Base-by-base conservation (phyloP, 1,140 invertebrate genomes). In the Apolygus lucorum region DNA sequence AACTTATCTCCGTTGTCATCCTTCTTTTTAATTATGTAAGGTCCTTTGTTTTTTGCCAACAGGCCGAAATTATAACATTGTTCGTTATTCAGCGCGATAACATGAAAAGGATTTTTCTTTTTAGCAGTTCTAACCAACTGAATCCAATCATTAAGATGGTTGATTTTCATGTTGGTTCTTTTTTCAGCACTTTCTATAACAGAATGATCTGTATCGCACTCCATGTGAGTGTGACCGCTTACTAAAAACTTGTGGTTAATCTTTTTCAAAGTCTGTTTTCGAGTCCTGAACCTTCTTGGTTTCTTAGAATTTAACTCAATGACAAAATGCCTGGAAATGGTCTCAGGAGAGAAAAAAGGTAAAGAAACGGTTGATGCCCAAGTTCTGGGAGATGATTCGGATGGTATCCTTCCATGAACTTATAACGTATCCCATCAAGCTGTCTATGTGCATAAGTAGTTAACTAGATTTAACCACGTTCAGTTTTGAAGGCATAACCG, bases 131-230 rank as follows among this genome's bases (percentile, higher is more conserved):
- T 42, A 42, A 42, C 34, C 17, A 34, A 24, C 29, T 67, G 17
- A 25, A 62, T 75, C 42, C n/a, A 24, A 29, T 52, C 24, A 64
- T 70, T 26, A 64, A 21, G 68, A 63, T 14, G 2, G 28, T 52
- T 8, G 63, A 14, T 65, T 21, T 65, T 17, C 34, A 42, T 42
- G 34, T 42, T 42, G 4, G 34, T 42, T 42, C 34, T 42, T 42
- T 42, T 42, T 42, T 42, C 17, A 42, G 34, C 34, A 17, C 34
- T 4, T 42, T 42, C 34, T 42, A 42, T 42, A 8, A 42, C 34
- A 42, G 34, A 42, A 42, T 42, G 34, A 42, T 42, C 34, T 42
- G 34, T 42, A 17, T 42, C 34, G 34, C 34, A 42, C 34, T 42
- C 34, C 34, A 42, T 42, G 17, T 42, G 21, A 14, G 59, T 67